Conservation (phyloP, 2,888 invertebrate genomes). For the Clostera curtula region DNA sequence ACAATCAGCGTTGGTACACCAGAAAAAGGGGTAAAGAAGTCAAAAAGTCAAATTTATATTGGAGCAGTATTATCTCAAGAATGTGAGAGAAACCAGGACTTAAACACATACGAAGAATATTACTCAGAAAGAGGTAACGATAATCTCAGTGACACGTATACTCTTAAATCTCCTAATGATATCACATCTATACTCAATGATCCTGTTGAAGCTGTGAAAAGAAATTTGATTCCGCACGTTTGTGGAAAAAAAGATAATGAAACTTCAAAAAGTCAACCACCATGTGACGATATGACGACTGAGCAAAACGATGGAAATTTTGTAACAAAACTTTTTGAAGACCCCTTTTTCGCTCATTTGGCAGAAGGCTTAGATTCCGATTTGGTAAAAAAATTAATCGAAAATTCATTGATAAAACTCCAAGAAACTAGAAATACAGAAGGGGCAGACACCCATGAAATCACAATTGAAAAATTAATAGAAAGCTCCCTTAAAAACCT, state of each 20-base stretch:
- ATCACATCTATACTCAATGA: conserved; percentile 77
- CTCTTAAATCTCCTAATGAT: conserved; percentile 36
- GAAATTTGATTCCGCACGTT: conserved; percentile 84
- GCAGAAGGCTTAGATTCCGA: conserved; percentile 77
- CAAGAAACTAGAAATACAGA: conserved; percentile 63
- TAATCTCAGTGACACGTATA: conserved; percentile 17
- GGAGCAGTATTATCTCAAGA: conserved; percentile 51
- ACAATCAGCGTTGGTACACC: conserved; percentile 77
- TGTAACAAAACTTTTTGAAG: conserved; percentile 76
- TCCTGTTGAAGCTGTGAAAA: conserved; percentile 84
- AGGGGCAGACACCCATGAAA: conserved; percentile 58
- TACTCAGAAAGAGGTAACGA: conserved; percentile 36
- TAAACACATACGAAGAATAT: conserved; percentile 62
- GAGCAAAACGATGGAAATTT: conserved; percentile 55
- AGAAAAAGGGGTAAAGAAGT: conserved; percentile 54
- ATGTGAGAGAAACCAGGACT: conserved; percentile 33
- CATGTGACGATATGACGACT: conserved; percentile 21
- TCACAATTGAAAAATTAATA: conserved; percentile 69
- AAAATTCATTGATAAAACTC: conserved; percentile 79
- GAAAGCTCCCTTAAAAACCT: conserved; percentile 61
- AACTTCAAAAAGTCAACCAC: conserved; percentile 9
- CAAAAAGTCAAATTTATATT: conserved; percentile 70
- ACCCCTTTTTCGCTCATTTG: conserved; percentile 78
- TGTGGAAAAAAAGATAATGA: conserved; percentile 80
- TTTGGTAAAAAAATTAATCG: conserved; percentile 77